Evolutionary conservation across 2,113 vertebrate genomes (phyloP).

Genomic region (Arenaria interpres): DNA sequence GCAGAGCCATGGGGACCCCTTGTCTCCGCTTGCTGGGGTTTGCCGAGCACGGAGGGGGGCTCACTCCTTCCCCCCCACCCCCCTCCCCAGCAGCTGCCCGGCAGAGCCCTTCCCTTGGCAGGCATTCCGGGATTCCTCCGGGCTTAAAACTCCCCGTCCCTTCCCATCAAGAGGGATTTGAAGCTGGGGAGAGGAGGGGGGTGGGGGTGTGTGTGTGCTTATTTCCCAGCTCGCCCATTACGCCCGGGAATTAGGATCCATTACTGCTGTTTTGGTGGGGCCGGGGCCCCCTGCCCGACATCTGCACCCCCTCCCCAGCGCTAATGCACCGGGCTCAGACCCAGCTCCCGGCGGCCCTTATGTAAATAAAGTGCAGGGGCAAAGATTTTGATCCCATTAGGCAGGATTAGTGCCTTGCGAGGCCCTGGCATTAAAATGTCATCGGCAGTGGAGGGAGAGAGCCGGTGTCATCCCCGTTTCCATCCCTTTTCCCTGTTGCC

Average conservation of each 20-base stretch:
- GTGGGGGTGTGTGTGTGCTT: background rate
- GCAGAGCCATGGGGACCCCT: background rate
- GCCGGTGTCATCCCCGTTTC: accelerated
- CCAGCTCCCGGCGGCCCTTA: background rate
- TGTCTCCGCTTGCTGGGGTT: accelerated
- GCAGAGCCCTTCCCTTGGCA: background rate
- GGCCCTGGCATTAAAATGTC: background rate
- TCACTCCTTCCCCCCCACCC: background rate
- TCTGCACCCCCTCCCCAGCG: background rate
- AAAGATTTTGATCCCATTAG: slow-evolving; percentile 68
- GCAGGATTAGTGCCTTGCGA: slow-evolving; percentile 54
- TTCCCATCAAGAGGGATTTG: slow-evolving; percentile 72
- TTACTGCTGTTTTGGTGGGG: background rate
- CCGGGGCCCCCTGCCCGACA: background rate
- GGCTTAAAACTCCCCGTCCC: slow-evolving; percentile 8
- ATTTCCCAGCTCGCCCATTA: background rate
- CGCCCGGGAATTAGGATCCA: background rate
- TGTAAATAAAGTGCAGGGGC: slow-evolving; percentile 68
- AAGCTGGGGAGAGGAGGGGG: background rate
- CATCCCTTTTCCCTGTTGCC: background rate
- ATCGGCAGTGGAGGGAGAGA: background rate
- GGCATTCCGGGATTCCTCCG: slow-evolving; percentile 21
- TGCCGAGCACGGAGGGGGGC: accelerated
- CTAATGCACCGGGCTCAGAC: background rate
- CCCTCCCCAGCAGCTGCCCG: background rate